Evolutionary conservation across 2,888 invertebrate species (phyloP).

Genomic region (Diaphora mendica): DNA sequence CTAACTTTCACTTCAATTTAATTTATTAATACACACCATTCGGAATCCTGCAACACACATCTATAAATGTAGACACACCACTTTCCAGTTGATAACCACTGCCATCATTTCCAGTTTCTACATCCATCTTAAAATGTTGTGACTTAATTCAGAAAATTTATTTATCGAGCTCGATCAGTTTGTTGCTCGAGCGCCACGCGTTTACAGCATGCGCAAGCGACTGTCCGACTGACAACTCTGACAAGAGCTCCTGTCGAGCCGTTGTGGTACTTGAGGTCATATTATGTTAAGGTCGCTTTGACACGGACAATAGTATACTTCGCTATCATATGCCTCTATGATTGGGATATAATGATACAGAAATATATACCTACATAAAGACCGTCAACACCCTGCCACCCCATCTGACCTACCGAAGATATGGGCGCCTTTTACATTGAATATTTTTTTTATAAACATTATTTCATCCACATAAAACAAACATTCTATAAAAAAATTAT

Average conservation of each 20-base stretch:
- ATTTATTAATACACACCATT: constrained; percentile 35
- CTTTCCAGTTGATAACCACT: constrained; percentile 26
- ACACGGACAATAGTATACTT: not conserved
- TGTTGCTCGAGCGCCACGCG: constrained; percentile 18
- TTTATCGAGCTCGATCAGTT: not conserved
- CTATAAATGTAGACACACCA: constrained; percentile 56
- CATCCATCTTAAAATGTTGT: constrained; percentile 48
- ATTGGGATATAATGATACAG: not conserved
- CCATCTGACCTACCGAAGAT: no score
- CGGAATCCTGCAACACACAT: constrained; percentile 52
- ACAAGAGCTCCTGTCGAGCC: not conserved
- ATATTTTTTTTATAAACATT: no score
- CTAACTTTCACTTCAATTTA: constrained; percentile 42
- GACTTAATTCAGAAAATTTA: not conserved
- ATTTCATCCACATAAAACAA: no score
- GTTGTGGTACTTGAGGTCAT: not conserved
- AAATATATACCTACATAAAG: not conserved
- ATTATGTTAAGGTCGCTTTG: not conserved
- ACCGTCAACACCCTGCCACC: no score
- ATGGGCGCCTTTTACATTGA: not conserved
- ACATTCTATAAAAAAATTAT: no score
- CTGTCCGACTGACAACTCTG: constrained; percentile 30
- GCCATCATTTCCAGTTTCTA: constrained; percentile 50
- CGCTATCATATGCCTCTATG: not conserved
- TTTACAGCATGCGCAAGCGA: constrained; percentile 43